phyloP scores from a whole-genome alignment of 2,797 vertebrate species.

The Gadopsis bispinosus region DNA sequence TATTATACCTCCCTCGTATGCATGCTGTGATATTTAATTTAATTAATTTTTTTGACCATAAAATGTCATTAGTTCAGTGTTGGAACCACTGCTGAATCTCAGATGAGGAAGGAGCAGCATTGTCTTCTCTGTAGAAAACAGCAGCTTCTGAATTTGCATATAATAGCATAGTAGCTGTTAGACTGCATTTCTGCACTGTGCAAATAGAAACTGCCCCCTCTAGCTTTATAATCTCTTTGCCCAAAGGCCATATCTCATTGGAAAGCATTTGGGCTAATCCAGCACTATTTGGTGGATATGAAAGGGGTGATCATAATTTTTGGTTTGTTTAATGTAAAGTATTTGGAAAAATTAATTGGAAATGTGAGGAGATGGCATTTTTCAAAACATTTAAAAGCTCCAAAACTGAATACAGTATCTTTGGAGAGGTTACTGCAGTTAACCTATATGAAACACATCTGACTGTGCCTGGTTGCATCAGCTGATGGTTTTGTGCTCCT shows the following conservation, averaged over 20 bases:
- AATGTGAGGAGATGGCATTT: neutral
- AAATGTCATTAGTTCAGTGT: conserved; percentile 39
- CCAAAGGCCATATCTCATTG: conserved; percentile 47
- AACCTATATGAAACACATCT: conserved; percentile 22
- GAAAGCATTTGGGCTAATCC: conserved; percentile 58
- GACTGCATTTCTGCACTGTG: conserved; percentile 16
- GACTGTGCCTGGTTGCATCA: conserved; percentile 31
- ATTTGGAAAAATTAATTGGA: conserved; percentile 1
- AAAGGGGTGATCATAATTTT: neutral
- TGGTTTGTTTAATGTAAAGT: conserved; percentile 6
- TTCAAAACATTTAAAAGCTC: neutral
- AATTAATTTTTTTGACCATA: conserved; percentile 4
- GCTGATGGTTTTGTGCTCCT: conserved; percentile 23
- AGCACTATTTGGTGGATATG: conserved; percentile 34
- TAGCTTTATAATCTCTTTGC: conserved; percentile 52
- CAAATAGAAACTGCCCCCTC: conserved; percentile 40
- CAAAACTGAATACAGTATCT: neutral
- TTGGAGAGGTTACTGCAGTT: neutral
- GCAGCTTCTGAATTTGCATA: conserved; percentile 23
- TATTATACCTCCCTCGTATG: neutral
- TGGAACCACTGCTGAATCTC: conserved; percentile 17
- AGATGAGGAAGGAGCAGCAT: conserved; percentile 8
- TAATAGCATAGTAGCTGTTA: conserved; percentile 10
- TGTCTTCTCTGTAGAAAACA: conserved; percentile 8
- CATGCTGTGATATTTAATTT: conserved; percentile 39